Evolutionary conservation across 2,113 vertebrate genomes (phyloP).

Genomic region (Chrysemys picta): DNA sequence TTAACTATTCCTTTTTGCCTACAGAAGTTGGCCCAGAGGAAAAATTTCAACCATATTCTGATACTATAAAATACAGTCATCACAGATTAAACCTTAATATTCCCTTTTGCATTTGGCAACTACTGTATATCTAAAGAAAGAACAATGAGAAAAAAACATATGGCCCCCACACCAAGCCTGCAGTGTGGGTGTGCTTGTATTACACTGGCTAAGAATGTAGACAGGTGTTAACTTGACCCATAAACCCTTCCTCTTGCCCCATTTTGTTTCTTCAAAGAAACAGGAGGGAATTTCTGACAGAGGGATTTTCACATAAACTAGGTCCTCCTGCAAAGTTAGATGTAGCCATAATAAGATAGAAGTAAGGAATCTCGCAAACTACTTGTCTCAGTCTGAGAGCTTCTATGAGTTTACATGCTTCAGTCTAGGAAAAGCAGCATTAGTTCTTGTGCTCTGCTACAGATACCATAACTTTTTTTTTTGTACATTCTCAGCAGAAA

Average conservation of each 20-base stretch:
- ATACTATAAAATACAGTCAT: background rate
- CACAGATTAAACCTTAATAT: background rate
- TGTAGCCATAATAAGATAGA: background rate
- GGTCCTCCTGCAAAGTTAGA: conserved; percentile 52
- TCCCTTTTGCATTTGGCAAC: conserved; percentile 55
- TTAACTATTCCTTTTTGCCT: conserved; percentile 9
- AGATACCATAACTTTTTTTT: background rate
- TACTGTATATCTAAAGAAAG: background rate
- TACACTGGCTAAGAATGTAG: background rate
- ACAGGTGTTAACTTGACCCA: conserved; percentile 55
- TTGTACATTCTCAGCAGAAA: conserved; percentile 38
- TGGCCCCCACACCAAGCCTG: background rate
- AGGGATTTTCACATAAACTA: conserved; percentile 59
- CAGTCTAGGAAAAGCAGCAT: conserved; percentile 36
- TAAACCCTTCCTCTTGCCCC: conserved; percentile 21
- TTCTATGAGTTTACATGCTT: conserved; percentile 4
- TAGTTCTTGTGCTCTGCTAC: background rate
- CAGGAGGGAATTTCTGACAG: background rate
- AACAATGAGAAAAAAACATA: background rate
- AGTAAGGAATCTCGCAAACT: conserved; percentile 21
- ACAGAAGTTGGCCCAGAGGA: conserved; percentile 30
- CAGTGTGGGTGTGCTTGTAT: background rate
- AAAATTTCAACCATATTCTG: background rate
- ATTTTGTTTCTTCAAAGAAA: background rate
- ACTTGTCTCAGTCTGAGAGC: conserved; percentile 15